Percentiles rank a stretch among this genome's conserved stretches.
These are phyloP conservation scores for Whitmania pigra DNA, from an alignment of 1,140 invertebrate genomes.

Conservation along the genomic window DNA sequence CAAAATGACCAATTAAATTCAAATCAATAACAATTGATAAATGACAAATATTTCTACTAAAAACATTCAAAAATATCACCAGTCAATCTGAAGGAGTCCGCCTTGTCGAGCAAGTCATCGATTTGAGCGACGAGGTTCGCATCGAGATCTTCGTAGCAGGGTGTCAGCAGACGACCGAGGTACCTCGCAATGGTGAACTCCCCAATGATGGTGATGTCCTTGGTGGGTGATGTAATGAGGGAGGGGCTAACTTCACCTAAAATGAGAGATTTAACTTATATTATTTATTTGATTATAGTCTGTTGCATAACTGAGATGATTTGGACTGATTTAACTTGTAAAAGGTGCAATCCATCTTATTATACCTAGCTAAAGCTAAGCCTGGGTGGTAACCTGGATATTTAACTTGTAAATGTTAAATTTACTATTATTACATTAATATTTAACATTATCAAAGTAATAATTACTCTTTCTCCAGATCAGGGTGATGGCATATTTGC, in stretches of 20 bases:
- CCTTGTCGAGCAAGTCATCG: slow-evolving; percentile 8
- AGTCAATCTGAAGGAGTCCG: background rate
- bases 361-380: too few species aligned
- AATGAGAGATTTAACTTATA: slow-evolving; percentile 28
- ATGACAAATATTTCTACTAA: background rate
- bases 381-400: too few species aligned
- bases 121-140: background rate
- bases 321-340: too few species aligned
- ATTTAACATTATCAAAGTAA: too few species aligned
- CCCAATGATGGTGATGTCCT: slow-evolving; percentile 43
- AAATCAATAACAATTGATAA: too few species aligned
- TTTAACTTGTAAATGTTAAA: too few species aligned
- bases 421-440: too few species aligned
- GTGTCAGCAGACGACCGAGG: slow-evolving; percentile 43
- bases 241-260: slow-evolving; percentile 47
- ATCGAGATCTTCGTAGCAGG: background rate
- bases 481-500: slow-evolving; percentile 50
- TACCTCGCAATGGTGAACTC: slow-evolving; percentile 51
- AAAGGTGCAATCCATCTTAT: too few species aligned
- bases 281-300: too few species aligned
- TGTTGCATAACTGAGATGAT: too few species aligned
- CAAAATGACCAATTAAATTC: background rate
- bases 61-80: slow-evolving; percentile 2
- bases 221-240: slow-evolving; percentile 42
- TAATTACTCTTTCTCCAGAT: slow-evolving; percentile 63